phyloP scores from a whole-genome alignment of 2,797 vertebrate genomes.

The Ciconia nigra region DNA sequence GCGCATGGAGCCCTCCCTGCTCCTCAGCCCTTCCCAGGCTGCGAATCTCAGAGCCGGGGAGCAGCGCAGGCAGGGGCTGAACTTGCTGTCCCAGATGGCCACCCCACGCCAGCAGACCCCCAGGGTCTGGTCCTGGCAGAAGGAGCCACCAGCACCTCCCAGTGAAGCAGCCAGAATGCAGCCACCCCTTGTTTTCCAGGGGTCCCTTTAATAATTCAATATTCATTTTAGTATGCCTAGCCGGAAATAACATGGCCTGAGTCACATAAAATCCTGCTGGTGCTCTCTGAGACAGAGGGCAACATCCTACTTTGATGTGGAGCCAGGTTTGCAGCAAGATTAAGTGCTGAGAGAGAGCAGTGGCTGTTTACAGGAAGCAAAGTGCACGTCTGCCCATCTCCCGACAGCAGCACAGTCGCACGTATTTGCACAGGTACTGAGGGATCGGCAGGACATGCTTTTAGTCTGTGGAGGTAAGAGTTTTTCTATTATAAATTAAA shows the following conservation, averaged over 20 bases:
- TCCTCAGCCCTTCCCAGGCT: neutral
- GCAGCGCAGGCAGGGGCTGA: neutral
- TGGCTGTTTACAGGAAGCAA: neutral
- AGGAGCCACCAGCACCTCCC: fast-evolving
- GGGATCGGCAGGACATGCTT: neutral
- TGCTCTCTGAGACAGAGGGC: neutral
- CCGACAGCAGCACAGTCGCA: neutral
- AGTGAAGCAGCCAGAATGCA: neutral
- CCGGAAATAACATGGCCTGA: fast-evolving
- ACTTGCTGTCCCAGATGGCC: fast-evolving
- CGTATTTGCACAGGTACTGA: neutral
- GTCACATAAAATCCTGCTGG: neutral
- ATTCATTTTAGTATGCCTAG: neutral
- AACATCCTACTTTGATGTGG: neutral
- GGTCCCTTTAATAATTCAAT: neutral
- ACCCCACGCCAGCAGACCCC: fast-evolving
- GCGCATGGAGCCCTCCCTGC: fast-evolving
- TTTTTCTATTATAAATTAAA: neutral
- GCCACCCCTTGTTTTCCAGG: neutral
- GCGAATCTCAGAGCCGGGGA: neutral
- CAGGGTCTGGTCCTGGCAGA: neutral
- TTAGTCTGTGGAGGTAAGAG: neutral
- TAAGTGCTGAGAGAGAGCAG: neutral
- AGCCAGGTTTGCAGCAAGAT: neutral
- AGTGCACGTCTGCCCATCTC: neutral